Evolutionary conservation across 2,113 vertebrate species (phyloP).

Genomic region (Meriones unguiculatus): DNA sequence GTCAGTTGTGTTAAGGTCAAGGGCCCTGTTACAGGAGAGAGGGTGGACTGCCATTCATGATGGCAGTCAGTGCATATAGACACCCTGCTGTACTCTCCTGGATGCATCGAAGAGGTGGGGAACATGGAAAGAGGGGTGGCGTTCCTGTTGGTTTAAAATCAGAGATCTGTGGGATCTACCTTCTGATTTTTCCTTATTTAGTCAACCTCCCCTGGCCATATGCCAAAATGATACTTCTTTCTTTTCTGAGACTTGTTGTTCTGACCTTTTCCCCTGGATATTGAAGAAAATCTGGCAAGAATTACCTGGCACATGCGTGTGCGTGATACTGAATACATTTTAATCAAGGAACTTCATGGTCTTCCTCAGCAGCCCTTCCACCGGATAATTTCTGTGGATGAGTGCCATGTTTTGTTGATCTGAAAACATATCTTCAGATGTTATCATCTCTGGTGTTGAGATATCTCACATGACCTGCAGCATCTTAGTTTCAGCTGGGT

Average conservation of each 20-base stretch:
- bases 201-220: neutral
- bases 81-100: no score
- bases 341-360: neutral
- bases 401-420: neutral
- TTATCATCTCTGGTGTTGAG: neutral
- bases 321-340: neutral
- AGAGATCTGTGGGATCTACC: neutral
- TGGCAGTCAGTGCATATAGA: neutral
- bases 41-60: neutral
- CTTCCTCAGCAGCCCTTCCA: neutral
- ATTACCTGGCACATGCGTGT: neutral
- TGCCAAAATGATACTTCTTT: neutral
- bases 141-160: neutral
- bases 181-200: neutral
- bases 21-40: neutral
- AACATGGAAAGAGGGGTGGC: no score
- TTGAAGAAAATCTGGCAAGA: slow-evolving; percentile 22
- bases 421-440: neutral
- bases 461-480: neutral
- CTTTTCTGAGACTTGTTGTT: neutral
- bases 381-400: neutral
- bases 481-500: neutral
- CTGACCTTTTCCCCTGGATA: neutral
- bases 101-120: neutral
- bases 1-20: neutral